Evolutionary conservation across 1,140 invertebrate species (phyloP), one percentile per base, ranked within the genome.

Genomic region (Eriocheir sinensis): DNA sequence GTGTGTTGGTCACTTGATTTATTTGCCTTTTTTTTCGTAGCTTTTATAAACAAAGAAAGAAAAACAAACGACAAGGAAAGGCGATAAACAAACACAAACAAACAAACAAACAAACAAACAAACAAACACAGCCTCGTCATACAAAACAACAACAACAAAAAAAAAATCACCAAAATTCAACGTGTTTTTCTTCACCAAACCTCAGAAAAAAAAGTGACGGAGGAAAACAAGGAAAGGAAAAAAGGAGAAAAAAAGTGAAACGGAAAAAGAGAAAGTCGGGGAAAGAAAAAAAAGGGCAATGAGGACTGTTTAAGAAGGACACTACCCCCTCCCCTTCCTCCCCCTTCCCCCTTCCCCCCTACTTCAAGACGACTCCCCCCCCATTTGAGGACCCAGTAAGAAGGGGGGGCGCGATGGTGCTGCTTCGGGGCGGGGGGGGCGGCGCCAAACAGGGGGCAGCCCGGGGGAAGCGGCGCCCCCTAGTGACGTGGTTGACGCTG

Each of bases 401-500:
- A 89, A 34, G 30, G 15, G 27, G 44, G 91, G 81, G 38, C 40
- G 91, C 80, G 27, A 92, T 92, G 91, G 91, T 92, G 27, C 80
- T 92, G 83, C 36, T 88, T 44, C 92, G 92, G 3, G 72, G 91
- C 12, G 92, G 48, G 12, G 85, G 72, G 36, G 79, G 40, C 27
- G 89, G 41, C 34, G 89, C 93, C 89, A 88, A 17, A 80, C 91
- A 91, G 41, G 93, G 89, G 32, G 93, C n/a, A 30, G 32, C 89
- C 34, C 89, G 93, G 40, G 83, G 89, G 3, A 79, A 83, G 8
- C 41, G 93, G 34, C 89, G 90, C 79, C 89, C 93, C 34, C 48
- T 94, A 34, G 93, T 94, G 21, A 94, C 93, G 8, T 94, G 93
- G 93, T 81, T 91, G n/a, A 94, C 93, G 21, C 93, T 94, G 21